phyloP scores from a whole-genome alignment of 2,888 invertebrate genomes.

The Boloria selene region DNA sequence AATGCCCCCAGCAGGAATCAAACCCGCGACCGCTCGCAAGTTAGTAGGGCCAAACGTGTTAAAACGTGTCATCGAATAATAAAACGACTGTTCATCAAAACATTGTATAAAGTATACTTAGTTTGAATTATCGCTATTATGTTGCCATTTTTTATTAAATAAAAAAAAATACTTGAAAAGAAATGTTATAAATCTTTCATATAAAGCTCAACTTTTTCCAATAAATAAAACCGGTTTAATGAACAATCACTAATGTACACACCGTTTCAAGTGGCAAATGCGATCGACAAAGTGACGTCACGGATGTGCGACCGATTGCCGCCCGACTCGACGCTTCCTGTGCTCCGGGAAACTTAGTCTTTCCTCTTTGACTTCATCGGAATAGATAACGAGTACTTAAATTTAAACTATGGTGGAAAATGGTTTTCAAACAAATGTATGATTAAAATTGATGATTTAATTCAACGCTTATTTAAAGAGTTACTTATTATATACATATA shows the following conservation, averaged over 20 bases:
- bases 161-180: background rate
- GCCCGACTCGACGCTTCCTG: constrained; percentile 59
- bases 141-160: no score
- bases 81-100: background rate
- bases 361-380: constrained; percentile 29
- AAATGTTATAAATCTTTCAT: background rate
- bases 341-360: constrained; percentile 51
- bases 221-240: background rate
- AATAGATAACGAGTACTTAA: constrained; percentile 23
- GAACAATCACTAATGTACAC: constrained; percentile 11
- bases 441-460: background rate
- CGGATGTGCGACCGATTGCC: constrained; percentile 71
- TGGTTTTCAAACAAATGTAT: background rate
- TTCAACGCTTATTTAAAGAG: no score
- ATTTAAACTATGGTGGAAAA: constrained; percentile 2
- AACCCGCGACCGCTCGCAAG: no score
- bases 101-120: background rate
- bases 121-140: no score
- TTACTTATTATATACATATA: no score
- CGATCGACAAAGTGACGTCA: constrained; percentile 44
- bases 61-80: no score
- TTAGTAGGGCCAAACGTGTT: no score
- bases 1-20: no score
- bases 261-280: constrained; percentile 35
- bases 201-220: background rate